Evolutionary conservation across 2,113 vertebrate species (phyloP).

Genomic region (Riparia riparia): DNA sequence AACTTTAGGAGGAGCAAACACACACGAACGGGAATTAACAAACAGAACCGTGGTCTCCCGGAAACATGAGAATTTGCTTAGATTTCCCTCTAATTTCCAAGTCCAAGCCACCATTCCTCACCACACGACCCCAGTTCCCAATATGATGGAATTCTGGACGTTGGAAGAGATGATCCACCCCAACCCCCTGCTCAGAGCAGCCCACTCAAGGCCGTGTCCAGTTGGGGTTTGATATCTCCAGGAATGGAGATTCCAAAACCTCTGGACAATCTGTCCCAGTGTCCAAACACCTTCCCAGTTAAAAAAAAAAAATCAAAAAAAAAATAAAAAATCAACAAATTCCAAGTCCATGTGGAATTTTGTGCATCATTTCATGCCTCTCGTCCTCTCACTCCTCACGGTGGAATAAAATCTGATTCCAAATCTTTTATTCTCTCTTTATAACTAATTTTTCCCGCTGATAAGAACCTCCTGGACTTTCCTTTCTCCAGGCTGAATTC

Average conservation of each 20-base stretch:
- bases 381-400: accelerated
- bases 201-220: neutral
- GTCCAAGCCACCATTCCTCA: neutral
- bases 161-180: neutral
- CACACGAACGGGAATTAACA: too few species aligned
- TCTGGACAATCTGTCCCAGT: neutral
- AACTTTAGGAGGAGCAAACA: too few species aligned
- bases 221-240: neutral
- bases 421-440: neutral
- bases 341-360: neutral
- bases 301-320: too few species aligned
- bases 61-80: neutral
- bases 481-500: neutral
- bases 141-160: neutral
- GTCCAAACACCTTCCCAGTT: neutral
- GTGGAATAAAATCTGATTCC: neutral
- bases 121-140: too few species aligned
- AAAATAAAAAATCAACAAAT: neutral
- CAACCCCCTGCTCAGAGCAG: neutral
- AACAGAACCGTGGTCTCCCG: accelerated
- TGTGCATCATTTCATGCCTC: neutral
- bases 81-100: neutral
- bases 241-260: neutral
- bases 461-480: neutral
- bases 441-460: neutral